Evolutionary conservation across 2,888 invertebrate genomes (phyloP).

Genomic region (Quadroppia sp.): DNA sequence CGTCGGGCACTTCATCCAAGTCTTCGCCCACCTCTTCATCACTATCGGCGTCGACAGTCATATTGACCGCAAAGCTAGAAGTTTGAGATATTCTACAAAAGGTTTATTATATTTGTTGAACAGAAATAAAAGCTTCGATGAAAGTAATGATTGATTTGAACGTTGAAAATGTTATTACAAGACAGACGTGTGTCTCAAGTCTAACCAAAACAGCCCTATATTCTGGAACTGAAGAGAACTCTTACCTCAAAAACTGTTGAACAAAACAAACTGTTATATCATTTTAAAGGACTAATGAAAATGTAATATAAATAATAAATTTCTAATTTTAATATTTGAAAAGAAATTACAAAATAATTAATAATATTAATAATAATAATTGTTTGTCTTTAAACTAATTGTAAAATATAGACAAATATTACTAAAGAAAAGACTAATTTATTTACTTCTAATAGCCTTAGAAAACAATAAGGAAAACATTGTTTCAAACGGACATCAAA

Average conservation of each 20-base stretch:
- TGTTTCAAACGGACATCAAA: not conserved
- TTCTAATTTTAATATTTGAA: not conserved
- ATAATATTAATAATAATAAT: not conserved
- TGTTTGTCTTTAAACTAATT: not conserved
- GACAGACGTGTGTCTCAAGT: too few species aligned
- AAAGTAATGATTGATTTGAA: not conserved
- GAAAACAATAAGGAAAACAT: not conserved
- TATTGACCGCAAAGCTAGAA: not conserved
- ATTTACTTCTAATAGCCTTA: not conserved
- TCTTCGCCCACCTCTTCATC: constrained; percentile 2
- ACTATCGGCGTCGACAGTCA: not conserved
- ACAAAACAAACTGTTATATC: not conserved
- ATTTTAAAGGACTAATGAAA: not conserved
- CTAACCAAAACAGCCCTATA: too few species aligned
- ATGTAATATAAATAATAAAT: not conserved
- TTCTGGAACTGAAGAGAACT: too few species aligned
- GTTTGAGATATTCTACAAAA: not conserved
- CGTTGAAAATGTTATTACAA: too few species aligned
- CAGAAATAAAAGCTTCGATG: not conserved
- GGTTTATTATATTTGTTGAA: too few species aligned
- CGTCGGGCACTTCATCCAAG: constrained; percentile 4
- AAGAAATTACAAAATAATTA: not conserved
- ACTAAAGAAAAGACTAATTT: not conserved
- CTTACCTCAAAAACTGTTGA: not conserved
- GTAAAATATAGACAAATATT: constrained; percentile 2